Evolutionary conservation across 2,113 vertebrate species (phyloP).

Genomic region (Nothobranchius kuhntae): DNA sequence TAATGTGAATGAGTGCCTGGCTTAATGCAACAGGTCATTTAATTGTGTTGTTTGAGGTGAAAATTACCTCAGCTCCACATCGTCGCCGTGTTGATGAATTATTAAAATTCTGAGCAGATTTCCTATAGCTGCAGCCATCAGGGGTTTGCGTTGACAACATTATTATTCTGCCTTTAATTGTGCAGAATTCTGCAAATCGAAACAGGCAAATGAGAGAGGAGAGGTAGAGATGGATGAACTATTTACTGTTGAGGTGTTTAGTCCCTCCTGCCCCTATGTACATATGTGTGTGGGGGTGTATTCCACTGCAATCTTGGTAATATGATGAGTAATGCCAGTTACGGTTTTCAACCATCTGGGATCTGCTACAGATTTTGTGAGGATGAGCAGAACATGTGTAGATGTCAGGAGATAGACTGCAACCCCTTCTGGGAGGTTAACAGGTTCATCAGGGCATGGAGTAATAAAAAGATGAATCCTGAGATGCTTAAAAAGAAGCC

Average conservation of each 20-base stretch:
- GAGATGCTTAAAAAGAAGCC: neutral
- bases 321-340: constrained; percentile 51
- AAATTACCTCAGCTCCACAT: neutral
- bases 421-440: constrained; percentile 29
- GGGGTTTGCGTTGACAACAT: neutral
- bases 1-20: neutral
- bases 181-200: neutral
- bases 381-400: constrained; percentile 25
- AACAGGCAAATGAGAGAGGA: neutral
- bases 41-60: neutral
- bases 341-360: constrained; percentile 37
- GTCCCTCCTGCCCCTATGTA: constrained; percentile 23
- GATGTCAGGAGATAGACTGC: constrained; percentile 31
- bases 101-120: neutral
- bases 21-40: constrained; percentile 10
- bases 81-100: neutral
- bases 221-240: constrained; percentile 2
- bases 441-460: constrained; percentile 35
- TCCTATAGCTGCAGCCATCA: constrained; percentile 1
- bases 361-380: constrained; percentile 32
- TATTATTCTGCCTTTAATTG: constrained; percentile 16
- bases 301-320: constrained; percentile 48
- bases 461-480: neutral
- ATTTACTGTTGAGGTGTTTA: constrained; percentile 21
- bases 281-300: constrained; percentile 55